These are phyloP conservation scores for Hyaena hyaena DNA, from an alignment of 2,113 vertebrate genomes.

Conservation along the genomic window DNA sequence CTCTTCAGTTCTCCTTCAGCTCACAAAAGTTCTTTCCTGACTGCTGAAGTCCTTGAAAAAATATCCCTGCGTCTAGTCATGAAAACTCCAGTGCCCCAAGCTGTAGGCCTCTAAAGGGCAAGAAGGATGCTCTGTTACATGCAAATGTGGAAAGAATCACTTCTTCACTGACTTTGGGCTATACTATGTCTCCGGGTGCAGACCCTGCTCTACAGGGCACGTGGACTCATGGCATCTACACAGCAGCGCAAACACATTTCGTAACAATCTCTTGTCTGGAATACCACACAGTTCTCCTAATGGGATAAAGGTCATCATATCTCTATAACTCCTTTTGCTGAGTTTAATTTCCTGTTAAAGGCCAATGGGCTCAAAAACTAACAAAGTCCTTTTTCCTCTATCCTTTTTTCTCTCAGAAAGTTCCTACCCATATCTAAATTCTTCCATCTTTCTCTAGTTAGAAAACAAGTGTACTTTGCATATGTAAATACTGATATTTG, in stretches of 20 bases:
- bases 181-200: background rate
- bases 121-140: background rate
- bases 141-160: background rate
- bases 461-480: background rate
- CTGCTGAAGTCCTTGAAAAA: background rate
- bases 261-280: background rate
- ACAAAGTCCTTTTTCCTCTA: background rate
- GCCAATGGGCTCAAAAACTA: background rate
- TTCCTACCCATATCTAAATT: background rate
- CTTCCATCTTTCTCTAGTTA: background rate
- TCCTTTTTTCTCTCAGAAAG: background rate
- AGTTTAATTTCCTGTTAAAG: background rate
- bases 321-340: background rate
- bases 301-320: background rate
- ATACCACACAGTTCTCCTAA: background rate
- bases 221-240: too few relatives aligned
- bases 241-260: background rate
- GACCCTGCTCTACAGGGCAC: background rate
- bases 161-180: background rate
- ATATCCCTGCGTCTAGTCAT: background rate
- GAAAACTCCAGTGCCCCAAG: background rate
- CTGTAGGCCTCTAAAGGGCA: background rate
- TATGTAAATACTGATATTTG: background rate
- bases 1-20: background rate
- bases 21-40: background rate